A percentile compares a stretch with the other conserved stretches of the same genome.
These are phyloP conservation scores for Micrasema minimum DNA, from an alignment of 1,140 invertebrate species.

Conservation along the genomic window DNA sequence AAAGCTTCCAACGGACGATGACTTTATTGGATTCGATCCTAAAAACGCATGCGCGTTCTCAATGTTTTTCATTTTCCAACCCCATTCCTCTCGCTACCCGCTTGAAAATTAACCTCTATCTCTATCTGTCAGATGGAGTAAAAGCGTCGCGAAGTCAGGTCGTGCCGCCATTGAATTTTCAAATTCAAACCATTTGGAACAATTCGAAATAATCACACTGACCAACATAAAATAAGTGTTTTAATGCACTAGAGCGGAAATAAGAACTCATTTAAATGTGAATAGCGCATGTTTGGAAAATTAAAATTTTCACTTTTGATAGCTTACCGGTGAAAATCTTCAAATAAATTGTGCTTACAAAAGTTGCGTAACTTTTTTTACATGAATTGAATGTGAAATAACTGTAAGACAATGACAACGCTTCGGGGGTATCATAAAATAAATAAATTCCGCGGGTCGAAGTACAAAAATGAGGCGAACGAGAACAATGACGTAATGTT, in stretches of 20 bases:
- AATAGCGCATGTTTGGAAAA: too few relatives aligned
- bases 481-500: conserved; percentile 17
- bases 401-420: conserved; percentile 18
- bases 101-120: conserved; percentile 24
- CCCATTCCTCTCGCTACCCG: conserved; percentile 19
- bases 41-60: conserved; percentile 16
- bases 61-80: conserved; percentile 32
- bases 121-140: conserved; percentile 30
- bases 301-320: not conserved
- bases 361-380: not conserved
- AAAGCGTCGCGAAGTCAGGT: conserved; percentile 5
- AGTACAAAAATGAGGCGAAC: conserved; percentile 20
- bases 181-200: conserved; percentile 19
- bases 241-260: too few relatives aligned
- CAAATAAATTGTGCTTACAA: not conserved
- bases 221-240: not conserved
- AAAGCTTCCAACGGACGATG: conserved; percentile 9
- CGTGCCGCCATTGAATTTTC: conserved; percentile 13
- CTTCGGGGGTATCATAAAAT: conserved; percentile 28
- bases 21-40: conserved; percentile 20
- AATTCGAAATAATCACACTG: conserved; percentile 5
- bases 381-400: conserved; percentile 13
- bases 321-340: not conserved
- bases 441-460: conserved; percentile 28
- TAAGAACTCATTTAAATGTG: too few relatives aligned